Conservation (phyloP, 2,113 vertebrate species). For the Sitta europaea region DNA sequence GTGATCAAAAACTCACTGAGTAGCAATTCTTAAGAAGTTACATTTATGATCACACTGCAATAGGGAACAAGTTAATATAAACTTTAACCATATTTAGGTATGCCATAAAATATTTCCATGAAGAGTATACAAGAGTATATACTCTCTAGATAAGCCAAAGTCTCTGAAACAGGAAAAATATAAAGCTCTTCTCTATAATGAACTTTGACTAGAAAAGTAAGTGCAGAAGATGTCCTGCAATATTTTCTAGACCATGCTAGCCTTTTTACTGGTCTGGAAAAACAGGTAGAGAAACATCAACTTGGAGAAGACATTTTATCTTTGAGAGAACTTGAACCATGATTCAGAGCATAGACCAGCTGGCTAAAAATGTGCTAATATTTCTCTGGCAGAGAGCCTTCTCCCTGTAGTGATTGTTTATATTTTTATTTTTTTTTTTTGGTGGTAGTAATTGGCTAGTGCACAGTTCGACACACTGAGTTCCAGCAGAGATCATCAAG, state of each 20-base stretch:
- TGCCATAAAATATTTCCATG: background rate
- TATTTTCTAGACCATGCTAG: background rate
- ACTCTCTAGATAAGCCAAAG: background rate
- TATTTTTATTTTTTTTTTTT: conserved; percentile 55
- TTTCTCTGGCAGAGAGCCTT: conserved; percentile 52
- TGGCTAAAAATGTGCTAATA: conserved; percentile 67
- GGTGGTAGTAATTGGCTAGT: conserved; percentile 68
- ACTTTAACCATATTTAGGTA: background rate
- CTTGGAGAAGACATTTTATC: background rate
- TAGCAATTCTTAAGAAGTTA: background rate
- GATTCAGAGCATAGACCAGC: background rate
- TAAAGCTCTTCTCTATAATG: background rate
- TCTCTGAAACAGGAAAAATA: background rate
- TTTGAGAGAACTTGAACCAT: conserved; percentile 3
- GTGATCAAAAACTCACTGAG: background rate
- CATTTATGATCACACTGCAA: background rate
- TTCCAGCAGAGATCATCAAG: conserved; percentile 54
- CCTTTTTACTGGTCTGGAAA: background rate
- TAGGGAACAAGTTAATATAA: background rate
- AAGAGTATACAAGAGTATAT: background rate
- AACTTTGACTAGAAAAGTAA: background rate
- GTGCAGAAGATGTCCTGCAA: background rate
- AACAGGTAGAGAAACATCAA: background rate
- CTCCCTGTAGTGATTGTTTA: conserved; percentile 65
- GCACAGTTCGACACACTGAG: conserved; percentile 52